A percentile compares a stretch with the other conserved stretches of the same genome.
Evolutionary conservation across 2,888 invertebrate species (phyloP).

Genomic region (Lepidocyrtoides sp.): DNA sequence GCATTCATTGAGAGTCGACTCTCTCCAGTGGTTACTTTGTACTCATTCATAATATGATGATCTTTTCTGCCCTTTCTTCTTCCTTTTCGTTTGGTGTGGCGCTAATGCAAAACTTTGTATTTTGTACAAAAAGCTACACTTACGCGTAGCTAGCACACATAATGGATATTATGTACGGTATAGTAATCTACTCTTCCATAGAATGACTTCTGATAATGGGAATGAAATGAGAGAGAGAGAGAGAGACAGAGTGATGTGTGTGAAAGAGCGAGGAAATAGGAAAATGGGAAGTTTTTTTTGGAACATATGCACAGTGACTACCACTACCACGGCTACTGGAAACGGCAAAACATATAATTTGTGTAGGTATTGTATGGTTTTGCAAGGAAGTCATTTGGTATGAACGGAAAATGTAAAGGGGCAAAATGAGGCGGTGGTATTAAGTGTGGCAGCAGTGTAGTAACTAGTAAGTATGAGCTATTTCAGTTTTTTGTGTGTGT

Average conservation of each 20-base stretch:
- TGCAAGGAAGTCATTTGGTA: background rate
- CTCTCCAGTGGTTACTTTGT: conserved; percentile 70
- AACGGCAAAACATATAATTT: background rate
- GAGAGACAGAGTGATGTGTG: conserved; percentile 24
- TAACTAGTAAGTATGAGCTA: too few relatives aligned
- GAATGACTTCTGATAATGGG: conserved; percentile 28
- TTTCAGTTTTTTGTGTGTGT: background rate
- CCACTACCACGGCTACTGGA: too few relatives aligned
- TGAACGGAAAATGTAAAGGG: too few relatives aligned
- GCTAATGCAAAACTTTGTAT: conserved; percentile 51
- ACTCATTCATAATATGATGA: conserved; percentile 59
- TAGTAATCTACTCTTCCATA: conserved; percentile 35
- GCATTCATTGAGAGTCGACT: too few relatives aligned
- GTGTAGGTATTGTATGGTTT: background rate
- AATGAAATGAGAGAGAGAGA: conserved; percentile 18
- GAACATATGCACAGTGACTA: background rate
- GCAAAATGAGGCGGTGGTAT: background rate
- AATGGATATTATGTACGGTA: background rate
- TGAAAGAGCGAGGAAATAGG: too few relatives aligned
- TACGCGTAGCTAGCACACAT: too few relatives aligned
- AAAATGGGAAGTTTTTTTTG: background rate
- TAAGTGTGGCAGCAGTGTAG: background rate
- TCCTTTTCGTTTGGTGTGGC: conserved; percentile 8
- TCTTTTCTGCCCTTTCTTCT: conserved; percentile 42
- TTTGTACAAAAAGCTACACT: conserved; percentile 1